Percentiles rank a stretch among this genome's conserved stretches.
Conservation (phyloP, 2,113 vertebrate genomes). For the Pseudopipra pipra region DNA sequence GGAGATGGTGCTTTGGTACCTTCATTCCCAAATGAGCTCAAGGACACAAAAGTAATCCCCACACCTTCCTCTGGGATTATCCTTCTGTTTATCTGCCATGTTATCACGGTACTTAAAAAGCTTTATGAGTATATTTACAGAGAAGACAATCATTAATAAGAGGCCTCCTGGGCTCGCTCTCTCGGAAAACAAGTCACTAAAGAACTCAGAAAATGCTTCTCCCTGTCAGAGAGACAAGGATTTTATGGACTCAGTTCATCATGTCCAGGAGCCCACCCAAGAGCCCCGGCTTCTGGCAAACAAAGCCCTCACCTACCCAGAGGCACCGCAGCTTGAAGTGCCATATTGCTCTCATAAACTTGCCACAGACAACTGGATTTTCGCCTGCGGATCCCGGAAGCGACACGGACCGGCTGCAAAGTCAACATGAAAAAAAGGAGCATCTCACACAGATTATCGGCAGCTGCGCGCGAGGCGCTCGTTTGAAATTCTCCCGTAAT, state of each 20-base stretch:
- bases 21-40: background rate
- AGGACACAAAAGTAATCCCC: background rate
- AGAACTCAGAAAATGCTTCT: background rate
- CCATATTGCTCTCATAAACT: background rate
- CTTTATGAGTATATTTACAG: background rate
- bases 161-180: background rate
- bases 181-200: background rate
- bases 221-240: background rate
- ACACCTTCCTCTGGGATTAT: background rate
- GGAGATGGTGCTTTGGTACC: background rate
- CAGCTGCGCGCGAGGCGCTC: background rate
- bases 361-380: background rate
- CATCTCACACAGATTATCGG: background rate
- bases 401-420: accelerated
- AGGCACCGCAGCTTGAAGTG: background rate
- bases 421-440: background rate
- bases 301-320: background rate
- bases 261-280: background rate
- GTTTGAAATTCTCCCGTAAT: conserved; percentile 45
- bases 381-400: background rate
- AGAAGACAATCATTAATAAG: background rate
- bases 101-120: background rate
- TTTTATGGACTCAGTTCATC: background rate
- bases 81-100: background rate
- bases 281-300: background rate